Percentiles rank a stretch among this genome's conserved stretches.
Conservation (phyloP, 2,888 invertebrate genomes). For the Acanthococcus lagerstroemiae region DNA sequence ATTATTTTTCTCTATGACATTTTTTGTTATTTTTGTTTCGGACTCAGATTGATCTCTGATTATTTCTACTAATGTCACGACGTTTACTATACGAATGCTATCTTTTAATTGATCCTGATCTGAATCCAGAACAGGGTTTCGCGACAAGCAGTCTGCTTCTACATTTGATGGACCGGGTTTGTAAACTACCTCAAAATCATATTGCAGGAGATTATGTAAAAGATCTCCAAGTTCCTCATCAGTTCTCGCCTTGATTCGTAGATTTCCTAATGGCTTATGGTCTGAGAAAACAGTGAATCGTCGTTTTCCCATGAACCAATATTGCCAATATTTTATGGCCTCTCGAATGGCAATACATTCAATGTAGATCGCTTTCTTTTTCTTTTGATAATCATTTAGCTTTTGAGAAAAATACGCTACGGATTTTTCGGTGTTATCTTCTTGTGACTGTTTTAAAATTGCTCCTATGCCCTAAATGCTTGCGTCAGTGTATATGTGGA, state of each 20-base stretch:
- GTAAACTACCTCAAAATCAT: neutral
- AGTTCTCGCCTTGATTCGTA: slow-evolving; percentile 34
- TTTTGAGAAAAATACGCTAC: neutral
- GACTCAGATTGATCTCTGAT: slow-evolving; percentile 32
- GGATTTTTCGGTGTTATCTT: neutral
- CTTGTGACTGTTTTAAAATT: neutral
- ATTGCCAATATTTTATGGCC: slow-evolving; percentile 27
- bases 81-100: slow-evolving; percentile 33
- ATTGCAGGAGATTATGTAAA: neutral
- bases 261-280: slow-evolving; percentile 34
- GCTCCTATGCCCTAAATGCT: neutral
- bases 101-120: slow-evolving; percentile 21
- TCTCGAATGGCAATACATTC: neutral
- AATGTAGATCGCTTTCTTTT: neutral
- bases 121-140: slow-evolving; percentile 34
- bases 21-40: neutral
- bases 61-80: slow-evolving; percentile 32
- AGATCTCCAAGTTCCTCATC: slow-evolving; percentile 19
- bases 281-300: slow-evolving; percentile 24
- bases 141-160: slow-evolving; percentile 35
- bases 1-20: neutral
- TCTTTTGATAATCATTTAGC: neutral
- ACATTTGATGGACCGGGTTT: slow-evolving; percentile 21
- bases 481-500: neutral
- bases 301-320: slow-evolving; percentile 24